Evolutionary conservation across 1,140 invertebrate genomes (phyloP).

Genomic region (Dendroctonus valens): DNA sequence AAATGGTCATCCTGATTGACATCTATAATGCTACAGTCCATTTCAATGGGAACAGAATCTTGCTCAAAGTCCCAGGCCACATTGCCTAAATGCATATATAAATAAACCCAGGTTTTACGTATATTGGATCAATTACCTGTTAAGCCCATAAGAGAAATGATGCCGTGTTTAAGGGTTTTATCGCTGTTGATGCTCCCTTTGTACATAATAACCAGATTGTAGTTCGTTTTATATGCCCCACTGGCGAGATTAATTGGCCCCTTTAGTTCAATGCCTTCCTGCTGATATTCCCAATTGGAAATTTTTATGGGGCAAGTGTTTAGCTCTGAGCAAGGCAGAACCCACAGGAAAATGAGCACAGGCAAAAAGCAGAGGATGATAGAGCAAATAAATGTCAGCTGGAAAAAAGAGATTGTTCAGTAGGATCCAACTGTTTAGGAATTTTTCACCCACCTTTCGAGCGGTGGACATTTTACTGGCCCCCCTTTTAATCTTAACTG

Average conservation of each 20-base stretch:
- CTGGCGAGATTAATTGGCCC: constrained; percentile 68
- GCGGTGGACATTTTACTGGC: constrained; percentile 61
- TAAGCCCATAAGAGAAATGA: constrained; percentile 60
- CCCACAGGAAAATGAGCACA: constrained; percentile 71
- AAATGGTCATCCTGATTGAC: constrained; percentile 65
- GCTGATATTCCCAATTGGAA: constrained; percentile 68
- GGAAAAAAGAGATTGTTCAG: constrained; percentile 4
- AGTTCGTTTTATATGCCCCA: constrained; percentile 58
- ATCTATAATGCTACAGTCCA: constrained; percentile 70
- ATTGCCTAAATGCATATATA: constrained; percentile 50
- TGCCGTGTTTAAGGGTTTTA: constrained; percentile 52
- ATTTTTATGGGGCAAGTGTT: constrained; percentile 62
- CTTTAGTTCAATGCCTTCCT: constrained; percentile 69
- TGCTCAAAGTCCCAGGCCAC: constrained; percentile 66
- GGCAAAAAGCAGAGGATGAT: constrained; percentile 68
- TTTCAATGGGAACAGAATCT: constrained; percentile 61
- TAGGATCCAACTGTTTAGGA: background rate
- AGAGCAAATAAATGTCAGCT: constrained; percentile 61
- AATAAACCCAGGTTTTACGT: background rate
- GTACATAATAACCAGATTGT: constrained; percentile 70
- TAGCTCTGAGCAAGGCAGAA: constrained; percentile 67
- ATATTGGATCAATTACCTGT: constrained; percentile 31
- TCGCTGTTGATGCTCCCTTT: constrained; percentile 63
- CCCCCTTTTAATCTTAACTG: constrained; percentile 58
- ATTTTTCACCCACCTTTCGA: constrained; percentile 51